phyloP scores from a whole-genome alignment of 2,113 vertebrate genomes.

The Zosterops pallidus region DNA sequence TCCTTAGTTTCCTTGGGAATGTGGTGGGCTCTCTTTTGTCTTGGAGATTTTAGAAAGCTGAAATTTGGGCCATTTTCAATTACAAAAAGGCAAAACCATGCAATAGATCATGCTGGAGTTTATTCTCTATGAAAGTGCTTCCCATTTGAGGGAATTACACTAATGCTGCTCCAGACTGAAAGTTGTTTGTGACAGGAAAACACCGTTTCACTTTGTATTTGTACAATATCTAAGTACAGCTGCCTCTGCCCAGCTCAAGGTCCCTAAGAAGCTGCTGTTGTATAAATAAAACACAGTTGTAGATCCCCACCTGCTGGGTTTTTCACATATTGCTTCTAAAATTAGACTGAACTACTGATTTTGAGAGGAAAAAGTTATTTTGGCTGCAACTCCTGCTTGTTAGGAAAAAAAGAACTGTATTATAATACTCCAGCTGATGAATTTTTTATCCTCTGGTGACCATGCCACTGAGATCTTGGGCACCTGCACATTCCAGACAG shows the following conservation, averaged over 20 bases:
- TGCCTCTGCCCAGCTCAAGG: not conserved
- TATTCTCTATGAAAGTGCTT: not conserved
- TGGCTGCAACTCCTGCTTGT: not conserved
- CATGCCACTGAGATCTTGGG: not conserved
- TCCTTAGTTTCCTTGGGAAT: not conserved
- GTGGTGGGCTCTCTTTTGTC: not conserved
- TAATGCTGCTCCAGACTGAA: not conserved
- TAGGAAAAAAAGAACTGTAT: not conserved
- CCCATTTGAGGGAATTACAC: not conserved
- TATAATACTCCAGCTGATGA: not conserved
- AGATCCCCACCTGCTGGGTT: not conserved
- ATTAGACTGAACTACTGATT: not conserved
- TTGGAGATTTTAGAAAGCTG: not conserved
- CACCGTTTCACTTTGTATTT: not conserved
- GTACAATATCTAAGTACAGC: not conserved
- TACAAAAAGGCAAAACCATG: not conserved
- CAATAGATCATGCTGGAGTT: not conserved
- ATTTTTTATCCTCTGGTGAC: not conserved
- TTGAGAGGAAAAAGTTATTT: not conserved
- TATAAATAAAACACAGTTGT: not conserved
- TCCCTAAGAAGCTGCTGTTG: not conserved
- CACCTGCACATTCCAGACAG: not conserved
- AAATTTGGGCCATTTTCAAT: not conserved
- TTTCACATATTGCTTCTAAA: not conserved
- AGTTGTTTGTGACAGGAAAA: not conserved